Conservation (phyloP, 2,888 invertebrate genomes). For the Cerastoderma edule region DNA sequence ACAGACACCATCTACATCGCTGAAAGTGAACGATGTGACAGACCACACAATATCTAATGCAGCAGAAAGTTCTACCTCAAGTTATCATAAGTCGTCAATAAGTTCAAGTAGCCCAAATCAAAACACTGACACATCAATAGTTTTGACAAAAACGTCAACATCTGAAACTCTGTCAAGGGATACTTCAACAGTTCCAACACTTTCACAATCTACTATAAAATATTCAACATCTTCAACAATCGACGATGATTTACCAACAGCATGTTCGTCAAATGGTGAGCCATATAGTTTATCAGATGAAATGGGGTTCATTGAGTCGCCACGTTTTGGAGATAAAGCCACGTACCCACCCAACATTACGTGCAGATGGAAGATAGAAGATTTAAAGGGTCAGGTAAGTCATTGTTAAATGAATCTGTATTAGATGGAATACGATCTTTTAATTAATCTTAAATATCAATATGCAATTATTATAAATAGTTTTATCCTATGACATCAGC, state of each 20-base stretch:
- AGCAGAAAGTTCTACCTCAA: neutral
- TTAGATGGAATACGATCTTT: neutral
- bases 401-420: too few species aligned
- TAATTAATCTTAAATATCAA: neutral
- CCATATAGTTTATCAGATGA: neutral
- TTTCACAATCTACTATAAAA: too few species aligned
- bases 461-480: neutral
- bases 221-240: too few species aligned
- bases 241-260: neutral
- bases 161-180: neutral
- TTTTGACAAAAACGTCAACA: neutral
- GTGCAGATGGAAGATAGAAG: conserved; percentile 59
- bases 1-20: neutral
- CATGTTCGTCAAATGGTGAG: neutral
- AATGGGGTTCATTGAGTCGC: conserved; percentile 51
- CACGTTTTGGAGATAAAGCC: conserved; percentile 35
- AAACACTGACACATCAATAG: neutral
- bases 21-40: neutral
- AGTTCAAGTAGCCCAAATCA: too few species aligned
- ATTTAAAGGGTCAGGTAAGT: conserved; percentile 41
- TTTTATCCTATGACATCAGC: too few species aligned
- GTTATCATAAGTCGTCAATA: neutral
- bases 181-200: too few species aligned
- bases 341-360: conserved; percentile 49
- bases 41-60: neutral